phyloP scores from a whole-genome alignment of 2,888 invertebrate genomes.

The Acanthosepion lycidas region DNA sequence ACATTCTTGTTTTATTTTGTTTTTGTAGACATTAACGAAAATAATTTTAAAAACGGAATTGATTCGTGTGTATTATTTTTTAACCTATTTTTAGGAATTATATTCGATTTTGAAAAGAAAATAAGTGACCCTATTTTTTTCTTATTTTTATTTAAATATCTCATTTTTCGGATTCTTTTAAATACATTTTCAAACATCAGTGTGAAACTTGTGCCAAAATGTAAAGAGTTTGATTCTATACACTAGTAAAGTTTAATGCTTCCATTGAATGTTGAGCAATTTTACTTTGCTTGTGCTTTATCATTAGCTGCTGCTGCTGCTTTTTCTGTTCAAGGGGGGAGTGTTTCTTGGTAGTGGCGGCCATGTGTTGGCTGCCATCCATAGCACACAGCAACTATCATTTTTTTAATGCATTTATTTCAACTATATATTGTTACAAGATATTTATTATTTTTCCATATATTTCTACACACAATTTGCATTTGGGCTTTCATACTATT shows the following conservation, averaged over 20 bases:
- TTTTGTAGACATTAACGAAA: too few relatives aligned
- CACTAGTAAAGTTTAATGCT: neutral
- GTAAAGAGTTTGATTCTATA: neutral
- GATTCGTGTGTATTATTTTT: too few relatives aligned
- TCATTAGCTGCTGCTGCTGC: neutral
- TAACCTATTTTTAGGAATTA: too few relatives aligned
- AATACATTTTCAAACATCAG: too few relatives aligned
- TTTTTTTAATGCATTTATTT: neutral
- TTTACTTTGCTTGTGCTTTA: neutral
- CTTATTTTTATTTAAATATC: too few relatives aligned
- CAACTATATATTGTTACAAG: neutral
- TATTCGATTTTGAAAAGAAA: too few relatives aligned
- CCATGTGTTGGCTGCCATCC: slow-evolving; percentile 33
- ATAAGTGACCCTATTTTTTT: too few relatives aligned
- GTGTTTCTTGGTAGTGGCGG: neutral
- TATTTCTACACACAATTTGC: neutral
- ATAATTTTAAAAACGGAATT: too few relatives aligned
- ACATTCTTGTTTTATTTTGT: too few relatives aligned
- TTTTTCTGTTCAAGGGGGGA: neutral
- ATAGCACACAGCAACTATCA: neutral
- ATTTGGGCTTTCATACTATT: neutral
- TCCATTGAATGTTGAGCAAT: slow-evolving; percentile 33
- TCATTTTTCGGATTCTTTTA: too few relatives aligned
- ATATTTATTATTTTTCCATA: neutral
- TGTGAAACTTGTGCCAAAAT: too few relatives aligned